phyloP scores from a whole-genome alignment of 2,113 vertebrate genomes.

The Bufo gargarizans region DNA sequence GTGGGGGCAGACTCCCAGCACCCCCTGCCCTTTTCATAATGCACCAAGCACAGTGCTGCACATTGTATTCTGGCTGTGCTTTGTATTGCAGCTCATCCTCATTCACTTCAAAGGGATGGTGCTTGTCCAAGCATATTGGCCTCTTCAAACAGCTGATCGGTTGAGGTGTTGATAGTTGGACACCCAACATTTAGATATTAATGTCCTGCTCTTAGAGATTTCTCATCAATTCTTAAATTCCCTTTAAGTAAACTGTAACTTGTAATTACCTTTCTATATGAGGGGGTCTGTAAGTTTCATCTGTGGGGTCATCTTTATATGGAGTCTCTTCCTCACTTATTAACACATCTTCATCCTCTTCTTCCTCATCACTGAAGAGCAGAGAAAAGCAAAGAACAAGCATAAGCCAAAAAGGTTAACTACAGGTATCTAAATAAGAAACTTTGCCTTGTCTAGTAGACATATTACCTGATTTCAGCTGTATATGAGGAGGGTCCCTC shows the following conservation, averaged over 20 bases:
- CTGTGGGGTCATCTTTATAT: constrained; percentile 85
- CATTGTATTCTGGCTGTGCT: too few relatives aligned
- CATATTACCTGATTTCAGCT: constrained; percentile 39
- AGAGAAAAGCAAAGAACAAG: neutral
- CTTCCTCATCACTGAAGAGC: constrained; percentile 63
- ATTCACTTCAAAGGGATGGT: too few relatives aligned
- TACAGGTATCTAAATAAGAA: neutral
- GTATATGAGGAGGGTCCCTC: constrained; percentile 49
- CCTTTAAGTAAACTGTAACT: neutral
- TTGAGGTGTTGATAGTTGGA: too few relatives aligned
- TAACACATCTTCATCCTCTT: constrained; percentile 78
- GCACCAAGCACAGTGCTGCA: too few relatives aligned
- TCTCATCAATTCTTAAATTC: too few relatives aligned
- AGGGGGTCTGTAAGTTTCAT: constrained; percentile 80
- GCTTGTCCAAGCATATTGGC: too few relatives aligned
- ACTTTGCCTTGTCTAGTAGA: neutral
- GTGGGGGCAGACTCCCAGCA: too few relatives aligned
- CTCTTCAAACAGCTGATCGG: too few relatives aligned
- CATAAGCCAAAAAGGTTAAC: neutral
- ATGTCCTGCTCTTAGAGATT: too few relatives aligned
- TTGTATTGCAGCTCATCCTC: too few relatives aligned
- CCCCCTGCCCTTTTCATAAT: too few relatives aligned
- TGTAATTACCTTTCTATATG: constrained; percentile 80
- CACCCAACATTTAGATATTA: too few relatives aligned
- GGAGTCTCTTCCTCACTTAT: constrained; percentile 83